phyloP scores from a whole-genome alignment of 2,797 vertebrate species.

The Chanos chanos region DNA sequence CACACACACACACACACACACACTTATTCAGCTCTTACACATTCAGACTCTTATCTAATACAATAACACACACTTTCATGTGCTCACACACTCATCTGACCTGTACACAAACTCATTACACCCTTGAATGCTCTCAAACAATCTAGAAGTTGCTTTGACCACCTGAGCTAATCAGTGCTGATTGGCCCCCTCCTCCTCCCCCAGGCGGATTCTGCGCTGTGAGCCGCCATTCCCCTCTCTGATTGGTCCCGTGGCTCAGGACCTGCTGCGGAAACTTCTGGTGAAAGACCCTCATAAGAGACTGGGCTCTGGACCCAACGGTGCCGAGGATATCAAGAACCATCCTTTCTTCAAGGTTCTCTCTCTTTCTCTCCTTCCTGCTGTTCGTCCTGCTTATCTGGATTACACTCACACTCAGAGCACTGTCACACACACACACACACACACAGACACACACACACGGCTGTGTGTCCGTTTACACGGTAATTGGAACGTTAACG shows the following conservation, averaged over 20 bases:
- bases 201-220: slow-evolving; percentile 87
- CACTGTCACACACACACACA: no score
- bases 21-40: neutral
- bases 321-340: slow-evolving; percentile 83
- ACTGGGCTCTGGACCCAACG: slow-evolving; percentile 80
- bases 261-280: slow-evolving; percentile 81
- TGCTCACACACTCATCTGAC: neutral
- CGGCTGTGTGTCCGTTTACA: no score
- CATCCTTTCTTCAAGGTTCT: slow-evolving; percentile 86
- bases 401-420: no score
- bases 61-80: neutral
- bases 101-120: no score
- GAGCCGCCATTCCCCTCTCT: slow-evolving; percentile 86
- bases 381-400: no score
- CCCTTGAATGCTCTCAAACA: no score
- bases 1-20: neutral
- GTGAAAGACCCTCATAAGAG: slow-evolving; percentile 90
- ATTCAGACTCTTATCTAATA: neutral
- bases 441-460: no score
- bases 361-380: neutral
- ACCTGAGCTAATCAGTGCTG: no score
- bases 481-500: no score
- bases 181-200: slow-evolving; percentile 32
- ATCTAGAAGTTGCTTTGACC: no score
- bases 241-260: slow-evolving; percentile 80